Conservation (phyloP, 2,113 vertebrate genomes). For the Gallinago jamesoni region DNA sequence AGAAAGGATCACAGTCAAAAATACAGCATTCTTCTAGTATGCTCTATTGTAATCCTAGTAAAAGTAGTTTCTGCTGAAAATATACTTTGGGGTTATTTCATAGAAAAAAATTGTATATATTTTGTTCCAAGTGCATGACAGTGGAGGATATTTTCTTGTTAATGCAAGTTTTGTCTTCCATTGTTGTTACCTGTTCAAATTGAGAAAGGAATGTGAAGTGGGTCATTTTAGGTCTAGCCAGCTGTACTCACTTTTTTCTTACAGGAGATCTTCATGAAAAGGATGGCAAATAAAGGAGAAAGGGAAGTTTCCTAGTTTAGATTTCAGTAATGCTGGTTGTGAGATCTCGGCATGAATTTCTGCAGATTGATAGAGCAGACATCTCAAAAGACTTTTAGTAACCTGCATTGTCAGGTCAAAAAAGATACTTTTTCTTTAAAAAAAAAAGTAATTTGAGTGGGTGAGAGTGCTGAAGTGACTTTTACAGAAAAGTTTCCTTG, state of each 20-base stretch:
- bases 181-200: background rate
- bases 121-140: background rate
- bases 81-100: too few species aligned
- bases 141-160: background rate
- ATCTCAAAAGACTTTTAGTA: background rate
- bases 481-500: background rate
- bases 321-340: background rate
- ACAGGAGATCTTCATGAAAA: background rate
- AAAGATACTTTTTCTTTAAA: background rate
- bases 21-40: background rate
- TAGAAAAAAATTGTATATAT: background rate
- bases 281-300: slow-evolving; percentile 2
- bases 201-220: background rate
- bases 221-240: background rate
- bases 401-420: background rate
- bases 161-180: background rate
- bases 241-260: background rate
- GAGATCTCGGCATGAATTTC: background rate
- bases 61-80: background rate
- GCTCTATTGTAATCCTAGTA: background rate
- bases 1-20: background rate
- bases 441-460: background rate
- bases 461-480: background rate
- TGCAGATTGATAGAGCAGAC: background rate
- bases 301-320: background rate